These are phyloP conservation scores for Dicaeum eximium DNA, from an alignment of 2,113 vertebrate genomes.

Conservation along the genomic window DNA sequence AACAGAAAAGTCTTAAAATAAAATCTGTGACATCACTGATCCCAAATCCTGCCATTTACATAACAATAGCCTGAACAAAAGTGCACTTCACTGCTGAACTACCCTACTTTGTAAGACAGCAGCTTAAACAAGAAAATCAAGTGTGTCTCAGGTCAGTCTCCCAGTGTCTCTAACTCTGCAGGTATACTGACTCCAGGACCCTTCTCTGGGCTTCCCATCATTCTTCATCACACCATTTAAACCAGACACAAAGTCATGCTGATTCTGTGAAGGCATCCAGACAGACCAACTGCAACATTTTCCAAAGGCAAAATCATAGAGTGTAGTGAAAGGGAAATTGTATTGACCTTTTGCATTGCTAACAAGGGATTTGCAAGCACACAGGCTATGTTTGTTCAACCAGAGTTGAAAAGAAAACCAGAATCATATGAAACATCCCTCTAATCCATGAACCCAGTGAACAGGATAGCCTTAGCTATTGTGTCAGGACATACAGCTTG, in stretches of 20 bases:
- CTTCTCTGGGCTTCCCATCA: not conserved
- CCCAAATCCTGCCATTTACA: not conserved
- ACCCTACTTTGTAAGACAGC: not conserved
- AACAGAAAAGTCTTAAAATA: not conserved
- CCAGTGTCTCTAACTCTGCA: not conserved
- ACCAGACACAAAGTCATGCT: conserved; percentile 39
- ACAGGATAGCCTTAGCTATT: conserved; percentile 40
- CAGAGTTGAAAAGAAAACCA: conserved; percentile 51
- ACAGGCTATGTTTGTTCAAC: conserved; percentile 46
- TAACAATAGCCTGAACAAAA: not conserved
- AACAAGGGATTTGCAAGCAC: conserved; percentile 54
- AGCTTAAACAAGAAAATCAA: not conserved
- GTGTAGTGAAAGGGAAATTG: conserved; percentile 43
- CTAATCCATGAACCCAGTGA: conserved; percentile 53
- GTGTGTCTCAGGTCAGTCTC: not conserved
- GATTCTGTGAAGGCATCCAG: conserved; percentile 47
- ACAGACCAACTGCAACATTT: conserved; percentile 48
- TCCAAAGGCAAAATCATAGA: conserved; percentile 39
- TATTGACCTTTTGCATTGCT: conserved; percentile 29
- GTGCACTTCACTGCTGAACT: not conserved
- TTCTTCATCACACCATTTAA: not conserved
- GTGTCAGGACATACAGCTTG: conserved; percentile 15
- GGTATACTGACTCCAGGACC: not conserved
- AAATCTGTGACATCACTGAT: not conserved
- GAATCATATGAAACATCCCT: conserved; percentile 59